Evolutionary conservation across 2,113 vertebrate genomes (phyloP).

Genomic region (Dipodomys spectabilis): DNA sequence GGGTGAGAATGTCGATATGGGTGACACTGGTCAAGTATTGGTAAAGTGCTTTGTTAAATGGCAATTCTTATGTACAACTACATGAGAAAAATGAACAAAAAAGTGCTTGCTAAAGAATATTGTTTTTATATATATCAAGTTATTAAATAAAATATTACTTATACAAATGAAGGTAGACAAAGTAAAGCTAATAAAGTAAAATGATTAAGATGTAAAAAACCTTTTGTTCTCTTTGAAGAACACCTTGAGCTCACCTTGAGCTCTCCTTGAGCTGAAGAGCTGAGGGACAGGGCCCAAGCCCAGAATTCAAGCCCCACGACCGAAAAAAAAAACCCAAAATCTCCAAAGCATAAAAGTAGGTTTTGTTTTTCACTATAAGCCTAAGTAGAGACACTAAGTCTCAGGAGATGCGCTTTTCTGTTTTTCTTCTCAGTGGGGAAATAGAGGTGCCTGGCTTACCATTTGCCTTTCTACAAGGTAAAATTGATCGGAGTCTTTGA

Average conservation of each 20-base stretch:
- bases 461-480: neutral
- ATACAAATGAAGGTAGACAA: neutral
- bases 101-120: neutral
- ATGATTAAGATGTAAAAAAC: neutral
- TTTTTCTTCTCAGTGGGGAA: neutral
- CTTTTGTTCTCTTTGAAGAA: neutral
- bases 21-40: too few relatives aligned
- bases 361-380: conserved; percentile 9
- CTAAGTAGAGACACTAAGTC: neutral
- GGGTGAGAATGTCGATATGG: too few relatives aligned
- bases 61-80: too few relatives aligned
- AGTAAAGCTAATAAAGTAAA: conserved; percentile 13
- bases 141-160: conserved; percentile 24
- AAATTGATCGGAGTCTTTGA: neutral
- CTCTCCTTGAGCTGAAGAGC: too few relatives aligned
- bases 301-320: too few relatives aligned
- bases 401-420: neutral
- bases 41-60: too few relatives aligned
- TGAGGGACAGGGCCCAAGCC: too few relatives aligned
- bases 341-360: neutral
- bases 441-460: neutral
- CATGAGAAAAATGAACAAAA: too few relatives aligned
- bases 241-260: too few relatives aligned
- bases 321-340: too few relatives aligned
- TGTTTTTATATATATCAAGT: neutral